Evolutionary conservation across 1,140 invertebrate species (phyloP), one percentile per base, ranked within the genome.

Genomic region (Fopius arisanus): DNA sequence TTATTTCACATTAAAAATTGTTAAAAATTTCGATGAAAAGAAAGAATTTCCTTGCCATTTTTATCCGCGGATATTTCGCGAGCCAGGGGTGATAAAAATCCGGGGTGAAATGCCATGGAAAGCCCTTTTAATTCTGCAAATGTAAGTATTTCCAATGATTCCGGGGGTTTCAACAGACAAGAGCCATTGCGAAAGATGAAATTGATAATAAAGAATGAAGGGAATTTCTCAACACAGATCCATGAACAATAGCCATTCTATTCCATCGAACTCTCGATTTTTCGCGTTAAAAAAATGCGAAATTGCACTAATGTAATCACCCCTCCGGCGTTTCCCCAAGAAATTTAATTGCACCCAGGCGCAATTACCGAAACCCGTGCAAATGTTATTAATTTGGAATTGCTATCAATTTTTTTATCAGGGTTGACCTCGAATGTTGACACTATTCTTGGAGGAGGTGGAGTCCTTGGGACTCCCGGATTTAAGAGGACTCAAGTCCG

Each of bases 401-500:
- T 37, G 3, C 12, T 37, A 37, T 37, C 9, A 37, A 10, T 7
- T 37, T 37, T 37, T 37, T 48, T 23, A 3, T n/a, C n/a, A n/a
- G n/a, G n/a, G n/a, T n/a, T 66, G 62, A 31, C 28, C 28, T 65
- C 29, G 62, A 65, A 65, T 16, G n/a, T 14, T 65, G 62, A 65
- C 28, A 65, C 62, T 65, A 16, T 16, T 65, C n/a, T 65, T n/a
- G 7, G 21, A n/a, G 33, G 21, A 33, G 51, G 48, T 2, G 19
- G 40, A 41, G 65, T 73, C 71, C 71, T 73, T 73, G 67, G 71
- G 23, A 26, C 71, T 73, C 71, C 71, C 71, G 71, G 71, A 73
- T 73, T 73, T 23, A 9, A 71, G 62, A 48, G 28, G 14, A 29
- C 26, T 41, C 23, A 73, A 43, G 65, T 73, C 71, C 71, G 71